Percentiles rank a stretch among this genome's conserved stretches.
phyloP scores from a whole-genome alignment of 2,888 invertebrate species.

The Corbicula japonica region DNA sequence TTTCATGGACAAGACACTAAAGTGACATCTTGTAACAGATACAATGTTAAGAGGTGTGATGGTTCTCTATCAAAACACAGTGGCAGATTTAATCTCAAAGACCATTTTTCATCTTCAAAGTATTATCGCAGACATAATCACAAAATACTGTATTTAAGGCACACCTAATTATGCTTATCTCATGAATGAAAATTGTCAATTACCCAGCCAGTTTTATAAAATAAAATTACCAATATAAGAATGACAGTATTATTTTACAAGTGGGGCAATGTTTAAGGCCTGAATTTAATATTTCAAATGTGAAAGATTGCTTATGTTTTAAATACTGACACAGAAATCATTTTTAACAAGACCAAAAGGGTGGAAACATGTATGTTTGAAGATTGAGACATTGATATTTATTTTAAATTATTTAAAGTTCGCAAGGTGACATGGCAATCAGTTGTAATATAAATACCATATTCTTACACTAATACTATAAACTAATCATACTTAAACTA shows the following conservation, averaged over 20 bases:
- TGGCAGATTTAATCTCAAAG: slow-evolving; percentile 17
- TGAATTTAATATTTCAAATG: slow-evolving; percentile 1
- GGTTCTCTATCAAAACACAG: slow-evolving; percentile 16
- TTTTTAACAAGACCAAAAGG: not conserved
- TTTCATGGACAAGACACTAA: slow-evolving; percentile 1
- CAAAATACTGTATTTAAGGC: slow-evolving; percentile 12
- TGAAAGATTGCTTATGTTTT: not conserved
- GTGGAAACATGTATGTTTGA: not conserved
- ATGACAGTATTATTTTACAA: slow-evolving; percentile 3
- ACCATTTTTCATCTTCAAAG: slow-evolving; percentile 6
- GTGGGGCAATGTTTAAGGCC: not conserved
- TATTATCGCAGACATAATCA: slow-evolving; percentile 27
- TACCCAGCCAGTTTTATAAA: not conserved
- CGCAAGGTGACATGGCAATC: not conserved
- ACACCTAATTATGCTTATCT: slow-evolving; percentile 20
- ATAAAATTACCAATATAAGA: not conserved
- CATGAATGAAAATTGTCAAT: slow-evolving; percentile 14
- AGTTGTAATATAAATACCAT: not conserved
- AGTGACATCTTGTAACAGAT: not conserved
- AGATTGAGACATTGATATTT: not conserved
- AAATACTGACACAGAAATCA: no score
- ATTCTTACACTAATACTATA: not conserved
- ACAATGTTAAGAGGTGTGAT: slow-evolving; percentile 3
- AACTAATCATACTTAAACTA: slow-evolving; percentile 4
- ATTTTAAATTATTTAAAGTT: not conserved